Evolutionary conservation across 2,113 vertebrate species (phyloP).

Genomic region (human (Homo sapiens)): DNA sequence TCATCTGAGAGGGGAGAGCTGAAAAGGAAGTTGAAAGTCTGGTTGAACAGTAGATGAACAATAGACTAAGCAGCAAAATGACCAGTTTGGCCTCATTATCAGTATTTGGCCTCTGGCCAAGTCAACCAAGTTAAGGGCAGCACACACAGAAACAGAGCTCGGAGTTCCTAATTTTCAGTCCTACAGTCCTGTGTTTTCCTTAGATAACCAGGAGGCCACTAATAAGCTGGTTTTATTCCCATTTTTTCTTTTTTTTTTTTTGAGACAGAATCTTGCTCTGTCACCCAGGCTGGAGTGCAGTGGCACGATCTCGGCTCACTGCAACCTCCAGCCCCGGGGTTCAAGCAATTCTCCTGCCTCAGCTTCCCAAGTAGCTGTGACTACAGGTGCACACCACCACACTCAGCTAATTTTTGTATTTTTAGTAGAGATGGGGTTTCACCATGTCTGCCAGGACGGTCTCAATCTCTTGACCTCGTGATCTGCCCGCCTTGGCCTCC

Average conservation of each 20-base stretch:
- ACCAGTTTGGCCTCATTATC: conserved; percentile 40
- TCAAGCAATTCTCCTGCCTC: too few species aligned
- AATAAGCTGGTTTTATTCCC: background rate
- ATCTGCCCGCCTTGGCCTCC: too few species aligned
- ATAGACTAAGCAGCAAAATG: conserved; percentile 51
- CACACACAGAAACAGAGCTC: background rate
- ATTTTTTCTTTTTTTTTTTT: conserved; percentile 11
- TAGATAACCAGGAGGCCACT: background rate
- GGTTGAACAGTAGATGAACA: conserved; percentile 32
- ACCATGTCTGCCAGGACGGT: too few species aligned
- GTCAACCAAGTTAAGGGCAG: background rate
- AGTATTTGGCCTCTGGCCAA: conserved; percentile 45
- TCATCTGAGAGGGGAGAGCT: background rate
- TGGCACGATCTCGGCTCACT: too few species aligned
- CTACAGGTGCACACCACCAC: too few species aligned
- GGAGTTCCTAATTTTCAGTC: background rate
- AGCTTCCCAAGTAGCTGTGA: too few species aligned
- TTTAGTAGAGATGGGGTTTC: too few species aligned
- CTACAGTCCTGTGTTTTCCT: background rate
- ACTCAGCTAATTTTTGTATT: too few species aligned
- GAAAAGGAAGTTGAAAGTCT: conserved; percentile 54
- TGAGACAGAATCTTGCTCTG: too few species aligned
- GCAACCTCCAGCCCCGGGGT: too few species aligned
- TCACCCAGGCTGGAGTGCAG: too few species aligned
- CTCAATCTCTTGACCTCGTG: too few species aligned